These are phyloP conservation scores for Drosophila meridionalis DNA, from an alignment of 2,888 invertebrate genomes.

Conservation along the genomic window DNA sequence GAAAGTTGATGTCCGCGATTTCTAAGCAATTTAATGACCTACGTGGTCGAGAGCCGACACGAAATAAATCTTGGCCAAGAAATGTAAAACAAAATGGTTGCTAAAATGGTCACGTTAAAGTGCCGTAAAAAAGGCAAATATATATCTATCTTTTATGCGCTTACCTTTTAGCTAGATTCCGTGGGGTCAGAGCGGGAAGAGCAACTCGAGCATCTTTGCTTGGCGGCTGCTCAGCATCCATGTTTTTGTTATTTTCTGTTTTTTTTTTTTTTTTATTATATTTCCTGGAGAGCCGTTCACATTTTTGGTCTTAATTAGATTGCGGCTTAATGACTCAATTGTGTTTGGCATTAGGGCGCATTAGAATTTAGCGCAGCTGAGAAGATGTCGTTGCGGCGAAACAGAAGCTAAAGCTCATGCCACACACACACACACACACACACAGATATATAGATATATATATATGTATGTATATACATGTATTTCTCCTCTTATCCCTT, in stretches of 20 bases:
- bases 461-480: background rate
- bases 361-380: slow-evolving; percentile 48
- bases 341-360: slow-evolving; percentile 72
- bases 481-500: background rate
- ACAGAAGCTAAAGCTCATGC: slow-evolving; percentile 30
- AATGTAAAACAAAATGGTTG: slow-evolving; percentile 69
- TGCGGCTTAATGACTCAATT: slow-evolving; percentile 80
- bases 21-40: slow-evolving; percentile 79
- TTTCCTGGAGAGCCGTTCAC: slow-evolving; percentile 47
- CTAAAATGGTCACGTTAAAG: slow-evolving; percentile 77
- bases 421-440: slow-evolving; percentile 1
- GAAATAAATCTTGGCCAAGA: slow-evolving; percentile 69
- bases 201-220: slow-evolving; percentile 31
- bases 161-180: slow-evolving; percentile 23
- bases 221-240: slow-evolving; percentile 10
- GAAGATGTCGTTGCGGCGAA: slow-evolving; percentile 11
- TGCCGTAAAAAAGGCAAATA: slow-evolving; percentile 62
- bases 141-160: slow-evolving; percentile 16
- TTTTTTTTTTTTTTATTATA: slow-evolving; percentile 14
- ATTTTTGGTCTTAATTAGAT: slow-evolving; percentile 79
- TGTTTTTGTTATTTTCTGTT: slow-evolving; percentile 21
- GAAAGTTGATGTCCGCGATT: slow-evolving; percentile 70
- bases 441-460: background rate
- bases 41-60: slow-evolving; percentile 74
- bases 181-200: slow-evolving; percentile 48